These are phyloP conservation scores for Scalopus aquaticus DNA, from an alignment of 2,113 vertebrate species.

Conservation along the genomic window DNA sequence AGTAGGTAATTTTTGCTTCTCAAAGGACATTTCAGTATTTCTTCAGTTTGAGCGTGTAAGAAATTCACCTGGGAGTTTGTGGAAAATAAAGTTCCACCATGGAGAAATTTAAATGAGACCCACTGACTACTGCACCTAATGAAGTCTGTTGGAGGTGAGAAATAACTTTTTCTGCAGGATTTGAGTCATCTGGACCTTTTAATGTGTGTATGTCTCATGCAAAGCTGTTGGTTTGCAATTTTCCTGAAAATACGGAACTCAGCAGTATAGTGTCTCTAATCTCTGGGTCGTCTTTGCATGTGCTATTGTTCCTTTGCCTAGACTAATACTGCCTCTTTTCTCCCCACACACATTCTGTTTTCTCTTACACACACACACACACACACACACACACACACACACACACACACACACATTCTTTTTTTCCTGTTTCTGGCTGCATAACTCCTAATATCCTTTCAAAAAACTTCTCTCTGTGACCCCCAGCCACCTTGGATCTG, in stretches of 20 bases:
- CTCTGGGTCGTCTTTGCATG: background rate
- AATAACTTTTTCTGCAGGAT: constrained; percentile 5
- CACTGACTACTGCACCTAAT: background rate
- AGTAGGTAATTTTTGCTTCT: background rate
- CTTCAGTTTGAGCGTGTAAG: background rate
- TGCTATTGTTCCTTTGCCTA: background rate
- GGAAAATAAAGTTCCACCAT: background rate
- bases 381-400: too few relatives aligned
- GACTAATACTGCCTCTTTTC: background rate
- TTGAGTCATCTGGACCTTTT: background rate
- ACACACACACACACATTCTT: background rate
- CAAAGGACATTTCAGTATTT: background rate
- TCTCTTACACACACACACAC: too few relatives aligned
- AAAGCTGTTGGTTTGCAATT: constrained; percentile 25
- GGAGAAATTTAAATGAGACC: background rate
- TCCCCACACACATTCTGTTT: background rate
- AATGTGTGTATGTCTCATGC: background rate
- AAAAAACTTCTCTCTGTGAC: background rate
- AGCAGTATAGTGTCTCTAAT: background rate
- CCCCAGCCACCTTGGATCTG: background rate
- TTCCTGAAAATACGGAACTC: background rate
- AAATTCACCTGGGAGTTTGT: background rate
- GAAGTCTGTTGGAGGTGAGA: background rate
- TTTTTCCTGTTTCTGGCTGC: background rate
- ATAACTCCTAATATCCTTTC: background rate